Evolutionary conservation across 2,797 vertebrate genomes (phyloP).

Genomic region (Benthosema pterotum): DNA sequence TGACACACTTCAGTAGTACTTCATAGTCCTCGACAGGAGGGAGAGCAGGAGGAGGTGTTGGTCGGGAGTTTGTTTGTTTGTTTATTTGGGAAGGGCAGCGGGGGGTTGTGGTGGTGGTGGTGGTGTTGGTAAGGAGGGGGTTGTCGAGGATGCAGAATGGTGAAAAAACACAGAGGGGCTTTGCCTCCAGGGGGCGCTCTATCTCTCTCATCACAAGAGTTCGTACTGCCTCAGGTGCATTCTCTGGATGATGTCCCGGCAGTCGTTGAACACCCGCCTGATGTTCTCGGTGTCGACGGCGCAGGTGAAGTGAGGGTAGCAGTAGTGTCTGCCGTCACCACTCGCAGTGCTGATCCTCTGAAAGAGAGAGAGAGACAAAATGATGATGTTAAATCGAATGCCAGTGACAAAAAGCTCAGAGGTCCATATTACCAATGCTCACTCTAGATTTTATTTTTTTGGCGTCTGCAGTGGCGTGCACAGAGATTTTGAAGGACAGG

Average conservation of each 20-base stretch:
- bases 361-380: background rate
- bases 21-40: slow-evolving; percentile 79
- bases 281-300: slow-evolving; percentile 99
- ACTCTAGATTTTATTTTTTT: too few species aligned
- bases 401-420: too few species aligned
- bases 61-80: slow-evolving; percentile 30
- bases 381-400: too few species aligned
- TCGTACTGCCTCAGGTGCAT: slow-evolving; percentile 99
- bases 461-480: too few species aligned
- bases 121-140: slow-evolving; percentile 57
- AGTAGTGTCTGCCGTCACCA: slow-evolving; percentile 94
- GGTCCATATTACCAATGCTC: too few species aligned
- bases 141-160: slow-evolving; percentile 75
- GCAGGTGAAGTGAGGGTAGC: slow-evolving; percentile 98
- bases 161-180: slow-evolving; percentile 62
- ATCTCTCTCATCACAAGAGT: slow-evolving; percentile 90
- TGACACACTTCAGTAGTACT: slow-evolving; percentile 87
- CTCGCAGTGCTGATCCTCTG: slow-evolving; percentile 98
- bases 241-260: slow-evolving; percentile 97
- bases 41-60: slow-evolving; percentile 55
- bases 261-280: slow-evolving; percentile 98
- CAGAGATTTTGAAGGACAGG: too few species aligned
- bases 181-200: slow-evolving; percentile 69
- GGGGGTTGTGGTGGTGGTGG: slow-evolving; percentile 47
- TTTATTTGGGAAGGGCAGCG: slow-evolving; percentile 45